Percentiles rank a stretch among this genome's conserved stretches.
These are phyloP conservation scores for Tenodera sinensis DNA, from an alignment of 2,888 invertebrate genomes.

Conservation along the genomic window DNA sequence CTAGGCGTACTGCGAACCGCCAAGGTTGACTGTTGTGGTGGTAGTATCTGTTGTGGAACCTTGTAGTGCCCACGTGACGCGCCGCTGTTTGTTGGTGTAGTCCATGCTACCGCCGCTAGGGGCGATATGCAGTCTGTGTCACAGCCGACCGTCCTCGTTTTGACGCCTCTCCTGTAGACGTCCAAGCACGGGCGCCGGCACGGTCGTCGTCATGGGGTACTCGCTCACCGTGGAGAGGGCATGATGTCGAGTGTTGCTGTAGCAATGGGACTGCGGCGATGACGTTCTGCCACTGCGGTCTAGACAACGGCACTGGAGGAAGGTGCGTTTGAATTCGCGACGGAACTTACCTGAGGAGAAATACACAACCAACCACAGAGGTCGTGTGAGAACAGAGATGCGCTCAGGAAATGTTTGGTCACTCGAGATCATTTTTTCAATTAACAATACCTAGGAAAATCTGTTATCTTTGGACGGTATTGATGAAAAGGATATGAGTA, in stretches of 20 bases:
- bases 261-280: background rate
- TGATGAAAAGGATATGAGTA: too few species aligned
- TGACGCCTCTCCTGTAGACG: conserved; percentile 23
- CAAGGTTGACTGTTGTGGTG: background rate
- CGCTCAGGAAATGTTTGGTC: background rate
- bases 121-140: conserved; percentile 31
- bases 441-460: too few species aligned
- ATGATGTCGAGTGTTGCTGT: conserved; percentile 2
- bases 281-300: background rate
- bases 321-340: conserved; percentile 65
- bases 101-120: conserved; percentile 31
- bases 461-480: too few species aligned
- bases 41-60: background rate
- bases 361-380: background rate
- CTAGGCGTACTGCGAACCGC: background rate
- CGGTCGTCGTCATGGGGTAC: conserved; percentile 21
- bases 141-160: conserved; percentile 32
- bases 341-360: conserved; percentile 63
- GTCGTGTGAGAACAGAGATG: background rate
- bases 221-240: conserved; percentile 9
- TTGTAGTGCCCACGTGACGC: conserved; percentile 19
- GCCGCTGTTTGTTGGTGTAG: conserved; percentile 17
- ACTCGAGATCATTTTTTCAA: background rate
- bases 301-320: conserved; percentile 55
- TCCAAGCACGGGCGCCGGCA: background rate